These are phyloP conservation scores for Cryptosula pallasiana DNA, from an alignment of 2,888 invertebrate species.

Conservation along the genomic window DNA sequence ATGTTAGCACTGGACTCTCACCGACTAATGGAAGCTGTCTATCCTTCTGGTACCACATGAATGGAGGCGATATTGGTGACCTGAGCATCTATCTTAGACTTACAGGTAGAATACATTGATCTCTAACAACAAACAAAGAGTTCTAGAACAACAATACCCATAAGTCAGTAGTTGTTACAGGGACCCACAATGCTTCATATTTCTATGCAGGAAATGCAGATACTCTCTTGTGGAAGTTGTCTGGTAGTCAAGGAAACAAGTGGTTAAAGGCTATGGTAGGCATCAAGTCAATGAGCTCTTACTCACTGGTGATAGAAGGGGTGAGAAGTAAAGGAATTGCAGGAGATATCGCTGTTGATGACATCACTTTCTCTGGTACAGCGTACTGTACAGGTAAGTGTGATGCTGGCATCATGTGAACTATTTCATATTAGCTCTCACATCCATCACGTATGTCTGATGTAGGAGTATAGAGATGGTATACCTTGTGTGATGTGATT, in stretches of 20 bases:
- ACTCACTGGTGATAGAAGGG: slow-evolving; percentile 31
- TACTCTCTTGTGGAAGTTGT: slow-evolving; percentile 37
- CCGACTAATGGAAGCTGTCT: slow-evolving; percentile 32
- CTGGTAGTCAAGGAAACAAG: slow-evolving; percentile 65
- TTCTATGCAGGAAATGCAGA: slow-evolving; percentile 3
- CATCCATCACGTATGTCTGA: too few relatives aligned
- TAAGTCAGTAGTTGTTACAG: too few relatives aligned
- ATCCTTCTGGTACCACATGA: slow-evolving; percentile 46
- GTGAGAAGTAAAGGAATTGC: slow-evolving; percentile 31
- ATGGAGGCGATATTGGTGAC: slow-evolving; percentile 31
- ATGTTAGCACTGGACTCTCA: slow-evolving; percentile 30
- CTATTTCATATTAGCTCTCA: too few relatives aligned
- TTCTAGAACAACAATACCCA: too few relatives aligned
- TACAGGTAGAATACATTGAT: too few relatives aligned
- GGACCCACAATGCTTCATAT: too few relatives aligned
- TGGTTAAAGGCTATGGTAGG: slow-evolving; percentile 61
- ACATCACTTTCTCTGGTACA: slow-evolving; percentile 34
- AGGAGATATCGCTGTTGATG: slow-evolving; percentile 46
- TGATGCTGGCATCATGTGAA: too few relatives aligned
- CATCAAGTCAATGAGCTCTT: slow-evolving; percentile 36
- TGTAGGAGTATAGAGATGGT: too few relatives aligned
- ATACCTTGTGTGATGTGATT: too few relatives aligned
- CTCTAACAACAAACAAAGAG: too few relatives aligned
- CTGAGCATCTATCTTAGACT: not conserved
- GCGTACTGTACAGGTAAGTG: slow-evolving; percentile 29